These are phyloP conservation scores for Pecten maximus DNA, from an alignment of 2,888 invertebrate species.

Conservation along the genomic window DNA sequence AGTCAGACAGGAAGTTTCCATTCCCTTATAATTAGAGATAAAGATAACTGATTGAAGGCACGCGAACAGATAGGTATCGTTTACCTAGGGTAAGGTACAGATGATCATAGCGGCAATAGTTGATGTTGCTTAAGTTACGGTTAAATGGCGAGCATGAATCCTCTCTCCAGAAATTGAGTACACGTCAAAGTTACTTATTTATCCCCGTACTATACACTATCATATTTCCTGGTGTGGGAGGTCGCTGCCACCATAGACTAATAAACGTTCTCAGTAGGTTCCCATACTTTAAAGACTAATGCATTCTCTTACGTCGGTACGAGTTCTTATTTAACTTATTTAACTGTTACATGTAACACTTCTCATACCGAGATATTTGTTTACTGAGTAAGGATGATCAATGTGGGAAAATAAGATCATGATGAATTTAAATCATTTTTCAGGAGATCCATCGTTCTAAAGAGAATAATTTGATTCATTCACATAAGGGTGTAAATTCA, in stretches of 20 bases:
- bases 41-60: neutral
- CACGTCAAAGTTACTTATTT: neutral
- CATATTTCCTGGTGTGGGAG: neutral
- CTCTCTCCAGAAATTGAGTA: neutral
- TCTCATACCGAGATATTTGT: too few species aligned
- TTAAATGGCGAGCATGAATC: neutral
- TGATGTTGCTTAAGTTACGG: neutral
- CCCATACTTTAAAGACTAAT: too few species aligned
- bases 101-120: neutral
- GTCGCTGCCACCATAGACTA: neutral
- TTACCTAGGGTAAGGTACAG: neutral
- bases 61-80: neutral
- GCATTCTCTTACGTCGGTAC: too few species aligned
- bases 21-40: neutral
- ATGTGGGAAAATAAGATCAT: too few species aligned
- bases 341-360: too few species aligned
- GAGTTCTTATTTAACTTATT: too few species aligned
- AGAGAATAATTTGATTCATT: too few species aligned
- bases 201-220: neutral
- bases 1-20: neutral
- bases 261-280: too few species aligned
- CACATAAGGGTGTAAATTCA: too few species aligned
- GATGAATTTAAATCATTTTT: too few species aligned
- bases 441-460: too few species aligned
- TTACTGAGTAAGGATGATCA: too few species aligned